phyloP scores from a whole-genome alignment of 2,888 invertebrate genomes.

The Amphipyra berbera region DNA sequence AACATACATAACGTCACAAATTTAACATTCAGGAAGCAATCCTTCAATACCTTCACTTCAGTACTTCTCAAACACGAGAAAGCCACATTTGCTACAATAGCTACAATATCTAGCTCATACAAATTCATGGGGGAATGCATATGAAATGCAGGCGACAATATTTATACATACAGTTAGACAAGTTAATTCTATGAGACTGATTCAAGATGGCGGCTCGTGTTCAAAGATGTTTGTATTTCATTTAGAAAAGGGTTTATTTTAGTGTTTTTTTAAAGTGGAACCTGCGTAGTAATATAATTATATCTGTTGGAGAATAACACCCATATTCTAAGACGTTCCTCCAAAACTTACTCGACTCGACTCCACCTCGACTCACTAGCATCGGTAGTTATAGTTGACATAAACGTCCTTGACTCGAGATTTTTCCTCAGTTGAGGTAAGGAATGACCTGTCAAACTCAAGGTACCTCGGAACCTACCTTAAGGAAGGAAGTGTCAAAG shows the following conservation, averaged over 20 bases:
- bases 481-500: too few relatives aligned
- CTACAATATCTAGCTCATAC: slow-evolving; percentile 53
- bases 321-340: too few relatives aligned
- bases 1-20: not conserved
- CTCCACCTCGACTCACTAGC: too few relatives aligned
- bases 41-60: slow-evolving; percentile 6
- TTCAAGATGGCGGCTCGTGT: slow-evolving; percentile 44
- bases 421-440: too few relatives aligned
- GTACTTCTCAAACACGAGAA: slow-evolving; percentile 31
- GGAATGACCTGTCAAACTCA: too few relatives aligned
- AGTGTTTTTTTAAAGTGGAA: not conserved
- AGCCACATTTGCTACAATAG: slow-evolving; percentile 44
- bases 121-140: slow-evolving; percentile 61
- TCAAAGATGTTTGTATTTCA: slow-evolving; percentile 17
- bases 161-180: slow-evolving; percentile 51
- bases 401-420: too few relatives aligned
- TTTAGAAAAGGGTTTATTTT: not conserved
- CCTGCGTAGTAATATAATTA: too few relatives aligned
- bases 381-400: too few relatives aligned
- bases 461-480: too few relatives aligned
- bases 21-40: not conserved
- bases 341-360: too few relatives aligned
- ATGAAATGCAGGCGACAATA: slow-evolving; percentile 58
- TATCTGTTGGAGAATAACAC: too few relatives aligned
- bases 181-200: slow-evolving; percentile 35